Evolutionary conservation across 2,888 invertebrate genomes (phyloP).

Genomic region (Pasiphila rectangulata): DNA sequence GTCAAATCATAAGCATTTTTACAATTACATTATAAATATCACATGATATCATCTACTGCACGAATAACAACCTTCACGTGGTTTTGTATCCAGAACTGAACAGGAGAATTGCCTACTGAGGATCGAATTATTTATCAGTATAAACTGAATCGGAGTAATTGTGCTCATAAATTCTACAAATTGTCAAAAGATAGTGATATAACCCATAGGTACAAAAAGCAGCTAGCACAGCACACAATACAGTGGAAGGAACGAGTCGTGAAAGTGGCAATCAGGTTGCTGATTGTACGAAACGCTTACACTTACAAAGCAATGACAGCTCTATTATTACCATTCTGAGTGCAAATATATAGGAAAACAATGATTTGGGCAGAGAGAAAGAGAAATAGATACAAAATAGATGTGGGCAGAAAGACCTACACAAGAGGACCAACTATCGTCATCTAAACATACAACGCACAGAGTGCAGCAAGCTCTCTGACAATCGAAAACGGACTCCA

Average conservation of each 20-base stretch:
- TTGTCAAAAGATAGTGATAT: conserved; percentile 74
- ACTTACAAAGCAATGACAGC: conserved; percentile 80
- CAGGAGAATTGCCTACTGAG: not conserved
- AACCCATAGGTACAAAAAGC: conserved; percentile 80
- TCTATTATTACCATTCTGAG: conserved; percentile 80
- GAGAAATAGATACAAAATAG: conserved; percentile 50
- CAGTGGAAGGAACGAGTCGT: conserved; percentile 79
- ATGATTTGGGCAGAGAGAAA: conserved; percentile 70
- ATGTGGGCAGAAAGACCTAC: conserved; percentile 68
- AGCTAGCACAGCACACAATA: conserved; percentile 81
- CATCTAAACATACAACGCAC: conserved; percentile 46
- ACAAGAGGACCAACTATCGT: conserved; percentile 38
- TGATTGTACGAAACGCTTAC: conserved; percentile 78
- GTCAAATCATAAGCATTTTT: conserved; percentile 31
- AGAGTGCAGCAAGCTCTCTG: conserved; percentile 53
- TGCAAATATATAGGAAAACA: conserved; percentile 66
- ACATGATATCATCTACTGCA: conserved; percentile 27
- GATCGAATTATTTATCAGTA: conserved; percentile 24
- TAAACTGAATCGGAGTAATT: conserved; percentile 52
- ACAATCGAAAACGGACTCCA: conserved; percentile 46
- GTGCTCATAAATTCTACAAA: conserved; percentile 70
- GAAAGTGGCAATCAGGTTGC: conserved; percentile 77
- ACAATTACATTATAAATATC: conserved; percentile 31
- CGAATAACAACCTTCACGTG: not conserved
- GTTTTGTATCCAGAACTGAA: not conserved